Evolutionary conservation across 1,140 invertebrate genomes (phyloP), one percentile per base, ranked within the genome.

Genomic region (Stenopsyche tienmushanensis): DNA sequence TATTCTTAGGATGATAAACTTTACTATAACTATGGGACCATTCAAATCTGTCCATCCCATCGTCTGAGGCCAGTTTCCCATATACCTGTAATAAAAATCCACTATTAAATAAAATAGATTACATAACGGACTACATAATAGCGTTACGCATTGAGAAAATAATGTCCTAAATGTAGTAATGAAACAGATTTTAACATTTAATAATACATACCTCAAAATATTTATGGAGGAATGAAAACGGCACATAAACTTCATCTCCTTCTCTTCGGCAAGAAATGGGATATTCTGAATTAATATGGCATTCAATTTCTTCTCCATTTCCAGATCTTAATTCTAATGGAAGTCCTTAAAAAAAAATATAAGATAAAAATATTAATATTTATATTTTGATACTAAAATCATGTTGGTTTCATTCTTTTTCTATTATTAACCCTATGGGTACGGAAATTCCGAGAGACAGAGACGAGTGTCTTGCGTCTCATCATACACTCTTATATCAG

Each of bases 21-120:
- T 94, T 94, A 8, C 93, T 91, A 75, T 95, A 95, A 75, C 93
- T 96, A 77, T 98, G 96, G 20, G 91, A 89, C 92, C 94, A 98
- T 73, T 94, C 91, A 75, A 98, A 97, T 68, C 86, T 84, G 71
- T 91, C 86, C 23, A 86, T 74, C 24, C 86, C 86, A 75, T 90
- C 86, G 44, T 84, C 83, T 10, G 82, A 83, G 39, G 85, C 86
- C 75, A 92, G 74, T 76, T 91, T 91, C 0, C 90, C 90, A 78
- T 90, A 90, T 64, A 89, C 82, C 86, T 88, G 70, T 58, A 74
- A 75, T 66, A 60, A 67, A 63, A 64, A n/a, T 29, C 9, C 17
- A 26, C 13, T 23, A 20, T 52, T 9, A 52, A 21, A 52, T 23
- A 47, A 8, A 47, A 47, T 47, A 9, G 8, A 17, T 9, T 8